Percentiles rank a stretch among this genome's conserved stretches.
Conservation (phyloP, 2,888 invertebrate species). For the Octodonta nipae region DNA sequence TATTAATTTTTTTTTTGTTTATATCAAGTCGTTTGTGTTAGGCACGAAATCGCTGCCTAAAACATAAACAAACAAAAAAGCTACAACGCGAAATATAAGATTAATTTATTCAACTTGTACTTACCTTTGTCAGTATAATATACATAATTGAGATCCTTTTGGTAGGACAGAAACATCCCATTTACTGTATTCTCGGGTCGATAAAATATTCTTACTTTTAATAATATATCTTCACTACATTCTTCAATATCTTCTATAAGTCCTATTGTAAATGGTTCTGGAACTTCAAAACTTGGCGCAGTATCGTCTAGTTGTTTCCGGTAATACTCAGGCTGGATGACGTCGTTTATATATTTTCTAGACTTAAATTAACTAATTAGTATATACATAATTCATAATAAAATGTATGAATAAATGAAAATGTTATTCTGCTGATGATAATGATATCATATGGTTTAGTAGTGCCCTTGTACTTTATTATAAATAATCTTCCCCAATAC, state of each 20-base stretch:
- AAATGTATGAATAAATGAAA: too few species aligned
- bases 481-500: too few species aligned
- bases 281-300: constrained; percentile 58
- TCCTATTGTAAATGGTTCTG: constrained; percentile 64
- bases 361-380: too few species aligned
- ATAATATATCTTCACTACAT: constrained; percentile 41
- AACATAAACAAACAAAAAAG: too few species aligned
- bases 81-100: too few species aligned
- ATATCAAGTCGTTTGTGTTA: too few species aligned
- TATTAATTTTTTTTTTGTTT: too few species aligned
- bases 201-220: constrained; percentile 56
- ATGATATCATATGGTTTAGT: too few species aligned
- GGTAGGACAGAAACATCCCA: constrained; percentile 40
- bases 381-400: too few species aligned
- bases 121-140: constrained; percentile 66
- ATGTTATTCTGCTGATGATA: too few species aligned
- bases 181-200: constrained; percentile 63
- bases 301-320: constrained; percentile 57
- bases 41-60: too few species aligned
- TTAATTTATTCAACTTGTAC: background rate
- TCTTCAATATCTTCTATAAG: constrained; percentile 48
- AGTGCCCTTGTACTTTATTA: too few species aligned
- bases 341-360: constrained; percentile 52
- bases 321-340: constrained; percentile 68
- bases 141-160: constrained; percentile 56